These are phyloP conservation scores for Mobula hypostoma DNA, from an alignment of 2,113 vertebrate species.

Conservation along the genomic window DNA sequence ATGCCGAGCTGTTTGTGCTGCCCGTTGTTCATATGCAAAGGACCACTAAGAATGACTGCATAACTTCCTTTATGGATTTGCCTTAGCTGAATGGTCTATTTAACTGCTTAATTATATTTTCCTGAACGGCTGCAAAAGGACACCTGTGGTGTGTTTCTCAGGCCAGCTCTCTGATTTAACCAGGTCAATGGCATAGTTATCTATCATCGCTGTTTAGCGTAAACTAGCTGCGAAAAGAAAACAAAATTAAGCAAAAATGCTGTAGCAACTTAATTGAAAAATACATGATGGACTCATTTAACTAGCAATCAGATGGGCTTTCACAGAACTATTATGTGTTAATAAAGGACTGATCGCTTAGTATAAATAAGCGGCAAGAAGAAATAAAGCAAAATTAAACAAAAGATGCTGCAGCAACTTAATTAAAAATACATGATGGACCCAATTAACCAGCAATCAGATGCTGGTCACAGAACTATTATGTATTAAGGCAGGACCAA, in stretches of 20 bases:
- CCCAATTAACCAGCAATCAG: conserved; percentile 56
- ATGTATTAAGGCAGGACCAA: conserved; percentile 41
- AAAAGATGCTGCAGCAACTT: conserved; percentile 49
- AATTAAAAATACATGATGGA: conserved; percentile 52
- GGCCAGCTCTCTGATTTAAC: neutral
- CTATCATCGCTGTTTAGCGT: conserved; percentile 38
- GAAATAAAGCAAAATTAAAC: conserved; percentile 57
- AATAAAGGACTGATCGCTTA: neutral
- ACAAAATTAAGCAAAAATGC: conserved; percentile 52
- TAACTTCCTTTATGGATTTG: conserved; percentile 8
- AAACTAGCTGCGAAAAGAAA: conserved; percentile 48
- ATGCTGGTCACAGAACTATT: conserved; percentile 52
- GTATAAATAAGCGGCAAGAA: conserved; percentile 44
- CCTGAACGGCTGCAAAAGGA: conserved; percentile 43
- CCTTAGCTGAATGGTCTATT: conserved; percentile 5
- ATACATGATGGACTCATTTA: conserved; percentile 49
- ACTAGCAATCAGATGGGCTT: conserved; percentile 56
- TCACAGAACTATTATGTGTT: conserved; percentile 47
- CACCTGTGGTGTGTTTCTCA: conserved; percentile 44
- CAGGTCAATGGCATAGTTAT: conserved; percentile 41
- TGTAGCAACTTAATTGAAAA: conserved; percentile 55
- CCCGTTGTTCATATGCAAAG: conserved; percentile 2
- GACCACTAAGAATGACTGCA: neutral
- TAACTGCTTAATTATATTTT: conserved; percentile 40
- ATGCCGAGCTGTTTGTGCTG: neutral